Conservation (phyloP, 2,797 vertebrate genomes). For the Sebastes iracundus region DNA sequence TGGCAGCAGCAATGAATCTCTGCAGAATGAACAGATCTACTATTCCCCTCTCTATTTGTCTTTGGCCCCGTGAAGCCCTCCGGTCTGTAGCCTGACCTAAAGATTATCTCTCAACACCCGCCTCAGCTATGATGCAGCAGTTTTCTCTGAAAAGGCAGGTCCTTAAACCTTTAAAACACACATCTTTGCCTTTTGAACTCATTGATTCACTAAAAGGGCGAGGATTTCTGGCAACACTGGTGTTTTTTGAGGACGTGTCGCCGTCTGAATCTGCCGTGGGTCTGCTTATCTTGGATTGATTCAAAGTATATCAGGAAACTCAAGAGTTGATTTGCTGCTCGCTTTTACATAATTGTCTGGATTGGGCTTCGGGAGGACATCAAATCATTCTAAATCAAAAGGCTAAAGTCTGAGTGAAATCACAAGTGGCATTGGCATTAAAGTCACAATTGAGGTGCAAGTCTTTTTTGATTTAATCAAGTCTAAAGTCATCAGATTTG, state of each 20-base stretch:
- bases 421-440: background rate
- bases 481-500: too few species aligned
- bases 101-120: constrained; percentile 13
- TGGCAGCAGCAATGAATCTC: constrained; percentile 51
- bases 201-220: background rate
- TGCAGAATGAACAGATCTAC: constrained; percentile 40
- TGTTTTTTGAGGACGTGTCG: background rate
- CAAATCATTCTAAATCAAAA: background rate
- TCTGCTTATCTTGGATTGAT: background rate
- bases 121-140: background rate
- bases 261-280: background rate
- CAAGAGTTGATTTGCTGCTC: background rate
- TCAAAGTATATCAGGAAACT: background rate
- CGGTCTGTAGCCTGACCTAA: constrained; percentile 18
- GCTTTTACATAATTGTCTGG: background rate
- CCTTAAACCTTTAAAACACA: background rate
- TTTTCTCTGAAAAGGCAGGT: background rate
- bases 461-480: too few species aligned
- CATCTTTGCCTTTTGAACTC: background rate
- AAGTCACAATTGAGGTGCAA: background rate
- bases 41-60: constrained; percentile 42
- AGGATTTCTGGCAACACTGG: background rate
- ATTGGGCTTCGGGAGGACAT: background rate
- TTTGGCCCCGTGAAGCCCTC: constrained; percentile 20
- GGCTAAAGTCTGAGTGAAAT: background rate